phyloP scores from a whole-genome alignment of 2,797 vertebrate genomes.

The Dendrocincla tyrannina region DNA sequence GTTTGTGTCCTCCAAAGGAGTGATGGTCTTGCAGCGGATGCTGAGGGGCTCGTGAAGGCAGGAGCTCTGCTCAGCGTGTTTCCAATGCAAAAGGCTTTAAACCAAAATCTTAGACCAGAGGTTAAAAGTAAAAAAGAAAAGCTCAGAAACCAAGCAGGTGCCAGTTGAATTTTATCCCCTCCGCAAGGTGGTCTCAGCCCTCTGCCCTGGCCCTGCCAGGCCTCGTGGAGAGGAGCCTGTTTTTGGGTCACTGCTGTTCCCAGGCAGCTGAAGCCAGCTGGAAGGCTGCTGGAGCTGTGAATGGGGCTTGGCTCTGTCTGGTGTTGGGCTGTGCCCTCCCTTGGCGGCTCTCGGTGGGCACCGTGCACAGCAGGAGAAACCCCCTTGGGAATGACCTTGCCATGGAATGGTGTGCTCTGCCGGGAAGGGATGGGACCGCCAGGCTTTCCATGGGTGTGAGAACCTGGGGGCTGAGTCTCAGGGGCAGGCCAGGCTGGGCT shows the following conservation, averaged over 20 bases:
- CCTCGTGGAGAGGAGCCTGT: not conserved
- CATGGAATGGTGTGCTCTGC: not conserved
- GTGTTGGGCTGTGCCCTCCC: not conserved
- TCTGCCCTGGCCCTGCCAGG: not conserved
- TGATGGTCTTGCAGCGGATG: not conserved
- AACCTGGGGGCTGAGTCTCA: not conserved
- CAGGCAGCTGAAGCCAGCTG: not conserved
- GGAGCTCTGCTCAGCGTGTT: not conserved
- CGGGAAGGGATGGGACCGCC: not conserved
- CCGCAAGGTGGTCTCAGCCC: not conserved
- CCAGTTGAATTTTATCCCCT: not conserved
- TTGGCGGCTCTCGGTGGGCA: not conserved
- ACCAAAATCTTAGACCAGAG: slow-evolving; percentile 1
- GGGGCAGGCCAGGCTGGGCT: not conserved
- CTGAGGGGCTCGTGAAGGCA: not conserved
- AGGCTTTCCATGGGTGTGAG: not conserved
- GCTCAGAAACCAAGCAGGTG: not conserved
- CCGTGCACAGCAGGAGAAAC: not conserved
- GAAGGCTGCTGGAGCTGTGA: not conserved
- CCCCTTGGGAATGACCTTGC: not conserved
- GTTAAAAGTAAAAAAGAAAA: not conserved
- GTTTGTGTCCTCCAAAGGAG: not conserved
- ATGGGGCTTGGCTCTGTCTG: not conserved
- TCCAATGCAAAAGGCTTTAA: slow-evolving; percentile 32
- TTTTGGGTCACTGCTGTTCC: not conserved